Conservation (phyloP, 2,797 vertebrate genomes). For the Epinephelus coioides region DNA sequence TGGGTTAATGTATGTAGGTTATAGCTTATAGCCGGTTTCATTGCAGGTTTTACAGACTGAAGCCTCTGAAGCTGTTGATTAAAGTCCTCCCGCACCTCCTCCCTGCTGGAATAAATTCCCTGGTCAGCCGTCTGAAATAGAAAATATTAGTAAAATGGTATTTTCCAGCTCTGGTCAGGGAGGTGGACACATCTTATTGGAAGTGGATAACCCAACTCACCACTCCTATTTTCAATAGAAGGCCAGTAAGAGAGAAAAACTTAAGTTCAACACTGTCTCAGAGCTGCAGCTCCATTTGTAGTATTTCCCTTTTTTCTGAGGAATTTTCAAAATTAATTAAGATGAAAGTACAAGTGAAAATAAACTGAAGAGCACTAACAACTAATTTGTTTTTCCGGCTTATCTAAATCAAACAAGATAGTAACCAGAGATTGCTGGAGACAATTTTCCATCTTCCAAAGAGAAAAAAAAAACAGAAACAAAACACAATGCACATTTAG, state of each 20-base stretch:
- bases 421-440: slow-evolving; percentile 24
- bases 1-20: slow-evolving; percentile 52
- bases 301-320: background rate
- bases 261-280: slow-evolving; percentile 25
- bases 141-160: slow-evolving; percentile 61
- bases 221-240: slow-evolving; percentile 52
- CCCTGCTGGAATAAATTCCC: slow-evolving; percentile 48
- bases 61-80: slow-evolving; percentile 69
- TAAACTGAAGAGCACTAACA: slow-evolving; percentile 24
- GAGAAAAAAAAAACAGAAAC: background rate
- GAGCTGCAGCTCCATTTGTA: slow-evolving; percentile 29
- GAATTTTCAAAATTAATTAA: slow-evolving; percentile 22
- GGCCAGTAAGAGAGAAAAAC: slow-evolving; percentile 30
- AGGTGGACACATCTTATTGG: slow-evolving; percentile 42
- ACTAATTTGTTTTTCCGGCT: slow-evolving; percentile 33
- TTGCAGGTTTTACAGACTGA: slow-evolving; percentile 61
- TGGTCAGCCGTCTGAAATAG: slow-evolving; percentile 51
- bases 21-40: slow-evolving; percentile 60
- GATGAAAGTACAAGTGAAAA: slow-evolving; percentile 11
- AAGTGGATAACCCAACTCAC: slow-evolving; percentile 43
- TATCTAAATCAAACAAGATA: slow-evolving; percentile 38
- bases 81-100: slow-evolving; percentile 63
- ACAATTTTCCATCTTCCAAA: slow-evolving; percentile 8
- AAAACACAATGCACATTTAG: slow-evolving; percentile 36
- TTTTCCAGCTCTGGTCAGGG: slow-evolving; percentile 51